These are phyloP conservation scores for Thelaira solivaga DNA, from an alignment of 2,888 invertebrate genomes.

Conservation along the genomic window DNA sequence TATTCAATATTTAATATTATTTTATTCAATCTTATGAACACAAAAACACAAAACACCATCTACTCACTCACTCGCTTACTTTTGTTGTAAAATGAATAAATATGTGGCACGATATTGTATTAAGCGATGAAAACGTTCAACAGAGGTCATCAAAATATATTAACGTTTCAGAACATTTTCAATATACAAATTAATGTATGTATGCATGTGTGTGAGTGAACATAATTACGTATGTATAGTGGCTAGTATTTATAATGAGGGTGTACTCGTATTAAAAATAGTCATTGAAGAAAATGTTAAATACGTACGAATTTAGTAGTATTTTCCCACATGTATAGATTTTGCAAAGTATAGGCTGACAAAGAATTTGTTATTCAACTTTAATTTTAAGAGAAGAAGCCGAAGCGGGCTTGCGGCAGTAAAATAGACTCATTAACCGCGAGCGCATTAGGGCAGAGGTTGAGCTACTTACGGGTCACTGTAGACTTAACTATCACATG, in stretches of 20 bases:
- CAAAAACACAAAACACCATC: too few relatives aligned
- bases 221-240: neutral
- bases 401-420: too few relatives aligned
- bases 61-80: too few relatives aligned
- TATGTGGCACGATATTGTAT: conserved; percentile 53
- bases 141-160: conserved; percentile 54
- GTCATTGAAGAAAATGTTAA: conserved; percentile 40
- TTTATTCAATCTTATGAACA: conserved; percentile 22
- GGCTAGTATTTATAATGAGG: conserved; percentile 25
- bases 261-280: conserved; percentile 29
- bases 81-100: conserved; percentile 4
- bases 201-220: too few relatives aligned
- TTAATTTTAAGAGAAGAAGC: too few relatives aligned
- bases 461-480: too few relatives aligned
- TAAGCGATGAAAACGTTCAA: conserved; percentile 38
- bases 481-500: too few relatives aligned
- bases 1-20: conserved; percentile 31
- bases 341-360: neutral
- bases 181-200: neutral
- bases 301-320: too few relatives aligned
- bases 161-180: conserved; percentile 32
- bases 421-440: too few relatives aligned
- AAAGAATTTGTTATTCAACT: neutral
- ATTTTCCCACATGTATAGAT: conserved; percentile 57
- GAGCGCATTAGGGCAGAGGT: too few relatives aligned